A percentile compares a stretch with the other conserved stretches of the same genome.
Conservation (phyloP, 2,888 invertebrate genomes). For the Caenorhabditis zanzibari region DNA sequence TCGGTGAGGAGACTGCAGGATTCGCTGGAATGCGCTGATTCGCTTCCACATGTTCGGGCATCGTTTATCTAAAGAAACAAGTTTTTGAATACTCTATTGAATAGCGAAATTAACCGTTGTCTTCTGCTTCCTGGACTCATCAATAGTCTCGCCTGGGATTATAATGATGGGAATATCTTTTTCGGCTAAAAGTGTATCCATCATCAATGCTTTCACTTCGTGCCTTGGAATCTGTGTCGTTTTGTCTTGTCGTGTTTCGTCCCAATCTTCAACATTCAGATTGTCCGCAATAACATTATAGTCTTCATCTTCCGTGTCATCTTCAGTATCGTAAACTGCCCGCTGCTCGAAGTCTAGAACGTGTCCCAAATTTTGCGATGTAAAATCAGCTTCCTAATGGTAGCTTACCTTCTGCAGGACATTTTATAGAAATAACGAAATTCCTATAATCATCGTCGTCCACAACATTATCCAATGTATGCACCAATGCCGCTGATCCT, state of each 20-base stretch:
- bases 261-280: slow-evolving; percentile 54
- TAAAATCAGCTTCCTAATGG: neutral
- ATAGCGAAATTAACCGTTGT: neutral
- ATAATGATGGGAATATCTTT: slow-evolving; percentile 56
- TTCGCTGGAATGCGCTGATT: neutral
- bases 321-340: slow-evolving; percentile 40
- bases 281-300: slow-evolving; percentile 53
- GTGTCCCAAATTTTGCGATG: slow-evolving; percentile 10
- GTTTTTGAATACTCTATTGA: too few species aligned
- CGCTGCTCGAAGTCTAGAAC: slow-evolving; percentile 15
- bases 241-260: slow-evolving; percentile 58
- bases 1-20: slow-evolving; percentile 40
- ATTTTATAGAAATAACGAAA: slow-evolving; percentile 38
- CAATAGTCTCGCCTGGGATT: slow-evolving; percentile 43
- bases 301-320: slow-evolving; percentile 60
- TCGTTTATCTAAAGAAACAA: slow-evolving; percentile 7
- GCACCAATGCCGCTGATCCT: slow-evolving; percentile 7
- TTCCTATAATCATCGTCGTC: slow-evolving; percentile 48
- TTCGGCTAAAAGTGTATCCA: slow-evolving; percentile 59
- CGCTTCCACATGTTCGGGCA: neutral
- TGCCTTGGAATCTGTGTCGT: slow-evolving; percentile 59
- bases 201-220: slow-evolving; percentile 47
- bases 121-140: slow-evolving; percentile 1
- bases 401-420: slow-evolving; percentile 23
- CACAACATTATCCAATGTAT: slow-evolving; percentile 19